phyloP scores from a whole-genome alignment of 1,140 invertebrate species.

The Telenomus remus region DNA sequence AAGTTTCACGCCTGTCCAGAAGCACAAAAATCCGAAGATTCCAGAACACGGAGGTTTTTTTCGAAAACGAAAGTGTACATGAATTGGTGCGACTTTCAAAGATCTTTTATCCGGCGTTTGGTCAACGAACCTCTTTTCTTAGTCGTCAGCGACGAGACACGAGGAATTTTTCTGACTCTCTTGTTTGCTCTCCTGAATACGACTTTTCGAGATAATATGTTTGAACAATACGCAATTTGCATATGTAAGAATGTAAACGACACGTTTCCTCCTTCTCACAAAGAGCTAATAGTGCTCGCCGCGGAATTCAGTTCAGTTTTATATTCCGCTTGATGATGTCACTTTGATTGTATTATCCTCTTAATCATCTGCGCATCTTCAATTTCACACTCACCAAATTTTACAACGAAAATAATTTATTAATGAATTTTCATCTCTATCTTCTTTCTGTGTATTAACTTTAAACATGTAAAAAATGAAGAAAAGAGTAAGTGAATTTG shows the following conservation, averaged over 20 bases:
- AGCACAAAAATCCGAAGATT: too few relatives aligned
- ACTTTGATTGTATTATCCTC: not conserved
- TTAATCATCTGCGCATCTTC: not conserved
- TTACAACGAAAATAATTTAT: too few relatives aligned
- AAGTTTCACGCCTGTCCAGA: too few relatives aligned
- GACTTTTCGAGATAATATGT: conserved; percentile 32
- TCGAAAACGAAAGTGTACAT: conserved; percentile 26
- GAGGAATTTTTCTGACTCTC: conserved; percentile 31
- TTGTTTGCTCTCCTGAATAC: conserved; percentile 32
- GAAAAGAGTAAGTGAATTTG: too few relatives aligned
- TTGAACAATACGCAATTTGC: conserved; percentile 46
- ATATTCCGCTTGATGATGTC: conserved; percentile 1
- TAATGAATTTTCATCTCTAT: too few relatives aligned
- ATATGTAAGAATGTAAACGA: conserved; percentile 32
- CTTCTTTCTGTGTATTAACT: too few relatives aligned
- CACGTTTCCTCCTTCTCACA: conserved; percentile 23
- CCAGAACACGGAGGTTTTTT: not conserved
- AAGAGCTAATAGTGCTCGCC: conserved; percentile 10
- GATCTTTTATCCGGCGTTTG: conserved; percentile 6
- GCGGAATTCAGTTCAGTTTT: conserved; percentile 7
- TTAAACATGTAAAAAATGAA: too few relatives aligned
- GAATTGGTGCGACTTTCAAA: conserved; percentile 19
- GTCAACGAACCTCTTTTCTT: conserved; percentile 28
- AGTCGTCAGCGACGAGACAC: conserved; percentile 7
- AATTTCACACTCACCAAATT: too few relatives aligned